phyloP scores from a whole-genome alignment of 1,140 invertebrate genomes.

The Lutraria rhynchaena region DNA sequence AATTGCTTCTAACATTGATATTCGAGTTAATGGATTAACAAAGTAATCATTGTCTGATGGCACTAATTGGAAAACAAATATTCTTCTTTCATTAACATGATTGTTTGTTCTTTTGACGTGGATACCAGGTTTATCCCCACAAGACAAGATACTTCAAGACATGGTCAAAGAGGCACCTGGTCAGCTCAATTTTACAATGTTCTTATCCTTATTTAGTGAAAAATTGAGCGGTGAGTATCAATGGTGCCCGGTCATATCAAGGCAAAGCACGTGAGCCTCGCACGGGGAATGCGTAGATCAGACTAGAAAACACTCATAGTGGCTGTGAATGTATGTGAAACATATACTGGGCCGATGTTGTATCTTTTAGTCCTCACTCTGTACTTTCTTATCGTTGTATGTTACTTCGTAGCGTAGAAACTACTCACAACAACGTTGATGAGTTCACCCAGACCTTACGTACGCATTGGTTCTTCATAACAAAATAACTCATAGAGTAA shows the following conservation, averaged over 20 bases:
- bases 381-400: constrained; percentile 7
- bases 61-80: no score
- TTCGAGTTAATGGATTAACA: no score
- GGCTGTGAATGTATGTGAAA: constrained; percentile 13
- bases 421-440: no score
- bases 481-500: no score
- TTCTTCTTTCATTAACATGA: no score
- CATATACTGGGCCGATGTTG: neutral
- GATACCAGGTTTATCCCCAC: constrained; percentile 82
- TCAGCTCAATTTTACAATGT: constrained; percentile 99
- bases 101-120: constrained; percentile 16
- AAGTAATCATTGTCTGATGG: no score
- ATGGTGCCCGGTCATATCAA: constrained; percentile 9
- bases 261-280: neutral
- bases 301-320: neutral
- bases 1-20: no score
- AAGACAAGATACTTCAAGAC: constrained; percentile 95
- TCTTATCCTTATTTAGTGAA: constrained; percentile 98
- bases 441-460: no score
- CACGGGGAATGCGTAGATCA: constrained; percentile 1
- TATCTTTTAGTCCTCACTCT: no score
- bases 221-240: constrained; percentile 87
- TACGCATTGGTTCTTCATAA: no score
- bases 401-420: no score
- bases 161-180: constrained; percentile 98